Conservation (phyloP, 2,113 vertebrate species). For the Anhinga anhinga region DNA sequence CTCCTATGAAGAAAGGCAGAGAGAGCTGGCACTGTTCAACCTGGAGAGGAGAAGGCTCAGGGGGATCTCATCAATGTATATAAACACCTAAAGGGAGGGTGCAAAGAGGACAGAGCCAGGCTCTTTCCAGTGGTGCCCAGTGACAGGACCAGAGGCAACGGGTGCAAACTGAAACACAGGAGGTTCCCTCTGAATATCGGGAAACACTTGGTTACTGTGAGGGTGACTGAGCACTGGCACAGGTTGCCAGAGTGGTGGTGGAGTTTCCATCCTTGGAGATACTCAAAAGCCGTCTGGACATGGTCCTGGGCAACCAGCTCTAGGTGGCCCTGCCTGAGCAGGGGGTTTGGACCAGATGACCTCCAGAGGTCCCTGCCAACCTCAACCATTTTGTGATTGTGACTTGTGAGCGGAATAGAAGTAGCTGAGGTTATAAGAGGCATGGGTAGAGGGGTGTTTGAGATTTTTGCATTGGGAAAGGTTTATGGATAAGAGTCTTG, state of each 20-base stretch:
- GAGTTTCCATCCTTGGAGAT: not conserved
- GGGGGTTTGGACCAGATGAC: not conserved
- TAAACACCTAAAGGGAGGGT: not conserved
- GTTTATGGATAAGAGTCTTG: not conserved
- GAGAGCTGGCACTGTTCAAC: not conserved
- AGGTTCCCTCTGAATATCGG: not conserved
- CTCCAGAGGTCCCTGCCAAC: not conserved
- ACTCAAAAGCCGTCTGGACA: accelerated
- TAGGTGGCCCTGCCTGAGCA: not conserved
- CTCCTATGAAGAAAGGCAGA: not conserved
- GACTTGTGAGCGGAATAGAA: not conserved
- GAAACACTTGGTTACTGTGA: not conserved
- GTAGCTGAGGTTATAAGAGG: not conserved
- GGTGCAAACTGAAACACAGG: not conserved
- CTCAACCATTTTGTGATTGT: not conserved
- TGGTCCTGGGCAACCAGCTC: not conserved
- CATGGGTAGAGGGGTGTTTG: not conserved
- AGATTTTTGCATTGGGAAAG: not conserved
- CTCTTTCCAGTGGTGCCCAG: not conserved
- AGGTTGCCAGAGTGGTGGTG: not conserved
- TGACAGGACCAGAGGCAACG: not conserved
- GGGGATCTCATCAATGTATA: not conserved
- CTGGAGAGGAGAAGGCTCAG: not conserved
- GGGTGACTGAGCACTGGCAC: not conserved
- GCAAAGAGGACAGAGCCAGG: not conserved